Evolutionary conservation across 2,113 vertebrate species (phyloP).

Genomic region (Procapra przewalskii): DNA sequence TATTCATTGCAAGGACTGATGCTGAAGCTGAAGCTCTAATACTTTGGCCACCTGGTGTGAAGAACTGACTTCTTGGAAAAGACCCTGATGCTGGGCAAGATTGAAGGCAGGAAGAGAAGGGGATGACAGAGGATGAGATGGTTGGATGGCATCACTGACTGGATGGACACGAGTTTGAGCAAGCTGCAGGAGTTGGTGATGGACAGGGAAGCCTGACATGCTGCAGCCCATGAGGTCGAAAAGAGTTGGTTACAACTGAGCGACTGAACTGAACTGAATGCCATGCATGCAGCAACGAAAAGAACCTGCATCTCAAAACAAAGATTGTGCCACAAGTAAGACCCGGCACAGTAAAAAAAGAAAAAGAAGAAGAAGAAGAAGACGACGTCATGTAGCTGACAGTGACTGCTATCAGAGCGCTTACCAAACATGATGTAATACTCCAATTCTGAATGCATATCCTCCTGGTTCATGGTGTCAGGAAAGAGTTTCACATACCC

Average conservation of each 20-base stretch:
- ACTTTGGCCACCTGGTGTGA: background rate
- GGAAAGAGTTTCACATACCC: slow-evolving; percentile 87
- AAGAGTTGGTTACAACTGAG: background rate
- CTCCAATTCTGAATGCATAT: slow-evolving; percentile 83
- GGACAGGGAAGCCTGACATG: background rate
- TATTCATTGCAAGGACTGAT: background rate
- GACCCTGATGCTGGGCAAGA: background rate
- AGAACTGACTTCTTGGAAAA: background rate
- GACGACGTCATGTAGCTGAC: background rate
- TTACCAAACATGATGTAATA: slow-evolving; percentile 89
- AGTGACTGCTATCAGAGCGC: background rate
- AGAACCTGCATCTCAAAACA: background rate
- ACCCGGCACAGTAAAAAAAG: background rate
- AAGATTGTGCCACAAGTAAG: background rate
- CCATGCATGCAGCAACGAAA: background rate
- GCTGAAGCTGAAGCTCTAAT: background rate
- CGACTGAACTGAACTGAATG: background rate
- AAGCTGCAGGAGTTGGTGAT: background rate
- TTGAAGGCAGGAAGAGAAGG: background rate
- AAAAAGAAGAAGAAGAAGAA: background rate
- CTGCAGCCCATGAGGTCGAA: background rate
- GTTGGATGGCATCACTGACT: background rate
- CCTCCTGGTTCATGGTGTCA: slow-evolving; percentile 82
- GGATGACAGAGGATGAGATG: background rate
- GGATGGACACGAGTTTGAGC: background rate